Conservation (phyloP, 1,140 invertebrate species). For the Diachasmimorpha longicaudata region DNA sequence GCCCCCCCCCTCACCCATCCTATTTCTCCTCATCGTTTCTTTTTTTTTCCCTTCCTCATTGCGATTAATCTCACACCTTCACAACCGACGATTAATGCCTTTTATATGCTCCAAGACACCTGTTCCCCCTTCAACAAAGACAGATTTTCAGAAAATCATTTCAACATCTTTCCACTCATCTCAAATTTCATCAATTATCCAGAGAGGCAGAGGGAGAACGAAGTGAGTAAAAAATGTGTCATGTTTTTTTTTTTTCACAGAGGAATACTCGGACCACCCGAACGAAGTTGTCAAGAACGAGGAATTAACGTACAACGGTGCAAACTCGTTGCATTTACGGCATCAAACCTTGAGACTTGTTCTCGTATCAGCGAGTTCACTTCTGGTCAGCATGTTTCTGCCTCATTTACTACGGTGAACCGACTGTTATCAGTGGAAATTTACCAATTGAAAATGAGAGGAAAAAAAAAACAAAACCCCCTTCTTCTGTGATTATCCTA, state of each 20-base stretch:
- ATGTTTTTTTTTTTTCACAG: slow-evolving; percentile 61
- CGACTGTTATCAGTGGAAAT: slow-evolving; percentile 41
- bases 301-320: slow-evolving; percentile 77
- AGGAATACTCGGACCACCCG: slow-evolving; percentile 84
- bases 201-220: no score
- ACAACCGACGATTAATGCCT: slow-evolving; percentile 24
- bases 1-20: neutral
- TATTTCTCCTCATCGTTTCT: neutral
- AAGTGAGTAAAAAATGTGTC: neutral
- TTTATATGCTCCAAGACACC: slow-evolving; percentile 19
- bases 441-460: slow-evolving; percentile 37
- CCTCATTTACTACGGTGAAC: slow-evolving; percentile 59
- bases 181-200: neutral
- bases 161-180: neutral
- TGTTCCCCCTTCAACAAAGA: slow-evolving; percentile 20
- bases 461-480: slow-evolving; percentile 34
- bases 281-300: slow-evolving; percentile 94
- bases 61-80: slow-evolving; percentile 12
- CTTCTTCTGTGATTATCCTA: slow-evolving; percentile 65
- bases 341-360: slow-evolving; percentile 34
- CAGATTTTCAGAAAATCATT: neutral
- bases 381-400: slow-evolving; percentile 48
- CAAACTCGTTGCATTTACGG: slow-evolving; percentile 34
- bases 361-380: slow-evolving; percentile 34
- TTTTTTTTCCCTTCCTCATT: neutral